Evolutionary conservation across 1,140 invertebrate genomes (phyloP).

Genomic region (Ostrea edulis): DNA sequence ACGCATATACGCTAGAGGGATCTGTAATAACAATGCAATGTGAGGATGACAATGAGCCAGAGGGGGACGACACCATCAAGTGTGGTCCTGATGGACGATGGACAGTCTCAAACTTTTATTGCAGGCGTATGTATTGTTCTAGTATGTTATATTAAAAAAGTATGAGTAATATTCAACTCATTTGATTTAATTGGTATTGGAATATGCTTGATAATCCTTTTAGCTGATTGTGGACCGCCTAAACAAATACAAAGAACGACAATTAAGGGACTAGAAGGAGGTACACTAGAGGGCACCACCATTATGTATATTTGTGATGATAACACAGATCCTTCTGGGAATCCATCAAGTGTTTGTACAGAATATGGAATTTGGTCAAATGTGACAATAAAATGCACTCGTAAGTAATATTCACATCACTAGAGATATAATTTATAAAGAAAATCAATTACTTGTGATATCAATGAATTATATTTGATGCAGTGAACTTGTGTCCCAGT

Average conservation of each 20-base stretch:
- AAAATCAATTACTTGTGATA: too few relatives aligned
- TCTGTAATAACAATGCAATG: not conserved
- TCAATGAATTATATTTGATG: too few relatives aligned
- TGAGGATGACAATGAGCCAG: not conserved
- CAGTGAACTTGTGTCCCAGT: too few relatives aligned
- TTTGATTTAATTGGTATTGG: too few relatives aligned
- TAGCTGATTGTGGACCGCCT: slow-evolving; percentile 31
- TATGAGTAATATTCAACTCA: not conserved
- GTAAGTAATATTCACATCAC: not conserved
- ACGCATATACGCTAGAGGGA: not conserved
- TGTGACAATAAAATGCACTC: not conserved
- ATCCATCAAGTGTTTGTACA: not conserved
- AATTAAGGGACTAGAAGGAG: not conserved
- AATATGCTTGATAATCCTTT: not conserved
- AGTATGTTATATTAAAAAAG: not conserved
- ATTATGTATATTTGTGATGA: slow-evolving; percentile 36
- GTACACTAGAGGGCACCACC: not conserved
- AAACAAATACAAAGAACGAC: slow-evolving; percentile 18
- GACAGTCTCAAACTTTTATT: slow-evolving; percentile 27
- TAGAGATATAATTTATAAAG: too few relatives aligned
- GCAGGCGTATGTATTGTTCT: slow-evolving; percentile 16
- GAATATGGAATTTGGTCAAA: slow-evolving; percentile 4
- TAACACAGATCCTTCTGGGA: not conserved
- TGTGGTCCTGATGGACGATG: slow-evolving; percentile 17
- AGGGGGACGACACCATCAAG: not conserved